These are phyloP conservation scores for Lasioglossum villosulum DNA, from an alignment of 2,888 invertebrate genomes.

Conservation along the genomic window DNA sequence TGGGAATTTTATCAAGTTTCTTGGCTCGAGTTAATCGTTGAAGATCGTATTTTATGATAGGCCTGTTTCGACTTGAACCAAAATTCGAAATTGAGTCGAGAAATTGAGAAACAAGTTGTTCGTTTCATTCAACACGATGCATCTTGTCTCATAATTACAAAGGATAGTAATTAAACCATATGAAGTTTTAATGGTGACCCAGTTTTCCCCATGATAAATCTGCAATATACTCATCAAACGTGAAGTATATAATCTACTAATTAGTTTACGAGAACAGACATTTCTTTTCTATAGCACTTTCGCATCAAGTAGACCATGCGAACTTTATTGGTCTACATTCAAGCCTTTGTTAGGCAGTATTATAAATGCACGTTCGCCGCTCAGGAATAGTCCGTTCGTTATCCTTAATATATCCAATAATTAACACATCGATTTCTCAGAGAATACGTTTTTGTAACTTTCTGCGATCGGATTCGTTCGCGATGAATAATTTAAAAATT, in stretches of 20 bases:
- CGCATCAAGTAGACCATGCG: constrained; percentile 7
- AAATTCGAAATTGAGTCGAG: not conserved
- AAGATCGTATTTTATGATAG: too few relatives aligned
- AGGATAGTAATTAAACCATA: not conserved
- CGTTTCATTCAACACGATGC: too few relatives aligned
- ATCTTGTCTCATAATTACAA: not conserved
- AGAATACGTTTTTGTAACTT: not conserved
- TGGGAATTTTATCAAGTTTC: not conserved
- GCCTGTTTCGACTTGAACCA: not conserved
- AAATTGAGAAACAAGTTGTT: not conserved
- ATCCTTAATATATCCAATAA: not conserved
- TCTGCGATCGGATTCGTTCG: not conserved
- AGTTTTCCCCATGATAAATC: not conserved
- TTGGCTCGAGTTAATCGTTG: too few relatives aligned
- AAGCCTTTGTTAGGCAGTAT: not conserved
- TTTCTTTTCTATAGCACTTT: constrained; percentile 5
- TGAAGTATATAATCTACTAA: not conserved
- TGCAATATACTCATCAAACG: not conserved
- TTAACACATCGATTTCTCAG: not conserved
- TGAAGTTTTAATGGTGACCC: not conserved
- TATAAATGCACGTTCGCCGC: not conserved
- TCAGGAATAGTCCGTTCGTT: not conserved
- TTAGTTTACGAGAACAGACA: constrained; percentile 1
- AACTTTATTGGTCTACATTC: not conserved
- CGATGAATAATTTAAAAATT: not conserved